Conservation (phyloP, 1,140 invertebrate species). For the Meteorus sp. region DNA sequence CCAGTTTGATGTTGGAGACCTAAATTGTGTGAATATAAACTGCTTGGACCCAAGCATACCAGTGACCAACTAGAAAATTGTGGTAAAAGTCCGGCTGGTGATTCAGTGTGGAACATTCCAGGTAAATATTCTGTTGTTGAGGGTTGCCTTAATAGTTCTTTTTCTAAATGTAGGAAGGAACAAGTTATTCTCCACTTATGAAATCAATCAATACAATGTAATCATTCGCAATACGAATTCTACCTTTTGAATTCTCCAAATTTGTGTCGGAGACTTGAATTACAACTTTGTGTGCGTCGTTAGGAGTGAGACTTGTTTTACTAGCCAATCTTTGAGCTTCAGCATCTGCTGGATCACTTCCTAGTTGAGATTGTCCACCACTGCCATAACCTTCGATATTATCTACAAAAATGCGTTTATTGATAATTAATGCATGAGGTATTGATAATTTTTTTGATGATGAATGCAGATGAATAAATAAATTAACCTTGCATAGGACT, state of each 20-base stretch:
- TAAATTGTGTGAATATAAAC: conserved; percentile 87
- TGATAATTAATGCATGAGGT: not conserved
- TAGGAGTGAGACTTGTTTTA: conserved; percentile 50
- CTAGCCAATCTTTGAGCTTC: conserved; percentile 42
- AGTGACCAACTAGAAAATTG: conserved; percentile 93
- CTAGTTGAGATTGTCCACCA: conserved; percentile 45
- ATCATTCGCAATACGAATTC: too few relatives aligned
- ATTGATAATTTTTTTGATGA: conserved; percentile 6
- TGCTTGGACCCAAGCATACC: conserved; percentile 86
- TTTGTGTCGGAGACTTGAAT: conserved; percentile 56
- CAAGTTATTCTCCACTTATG: too few relatives aligned
- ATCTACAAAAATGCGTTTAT: too few relatives aligned
- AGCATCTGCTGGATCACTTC: conserved; percentile 45
- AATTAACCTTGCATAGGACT: conserved; percentile 41
- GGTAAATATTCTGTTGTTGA: conserved; percentile 89
- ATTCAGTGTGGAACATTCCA: conserved; percentile 83
- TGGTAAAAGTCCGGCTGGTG: conserved; percentile 77
- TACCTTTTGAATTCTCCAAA: conserved; percentile 52
- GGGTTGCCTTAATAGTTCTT: conserved; percentile 68
- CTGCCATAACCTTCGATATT: conserved; percentile 51
- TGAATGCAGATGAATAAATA: conserved; percentile 11
- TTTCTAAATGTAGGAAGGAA: conserved; percentile 63
- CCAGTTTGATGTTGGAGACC: conserved; percentile 83
- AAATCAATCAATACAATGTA: too few relatives aligned
- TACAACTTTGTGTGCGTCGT: conserved; percentile 55